Conservation (phyloP, 1,140 invertebrate genomes). For the Rhynchophorus ferrugineus region DNA sequence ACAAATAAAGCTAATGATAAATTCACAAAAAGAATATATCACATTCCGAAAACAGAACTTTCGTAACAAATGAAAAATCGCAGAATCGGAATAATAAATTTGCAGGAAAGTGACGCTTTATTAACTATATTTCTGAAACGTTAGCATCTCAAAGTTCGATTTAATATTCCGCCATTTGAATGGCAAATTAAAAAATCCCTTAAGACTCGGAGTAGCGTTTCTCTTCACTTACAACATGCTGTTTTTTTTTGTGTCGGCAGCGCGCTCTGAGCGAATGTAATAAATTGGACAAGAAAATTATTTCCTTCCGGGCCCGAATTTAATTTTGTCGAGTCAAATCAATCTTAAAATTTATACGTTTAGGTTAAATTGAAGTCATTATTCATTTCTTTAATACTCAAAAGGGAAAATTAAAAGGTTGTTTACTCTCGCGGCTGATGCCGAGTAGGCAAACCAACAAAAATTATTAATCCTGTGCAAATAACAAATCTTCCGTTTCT, state of each 20-base stretch:
- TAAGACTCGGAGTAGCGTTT: neutral
- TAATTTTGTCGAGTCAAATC: slow-evolving; percentile 22
- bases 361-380: slow-evolving; percentile 15
- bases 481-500: too few relatives aligned
- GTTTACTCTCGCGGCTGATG: too few relatives aligned
- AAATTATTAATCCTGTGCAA: too few relatives aligned
- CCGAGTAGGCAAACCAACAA: too few relatives aligned
- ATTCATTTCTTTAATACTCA: slow-evolving; percentile 10
- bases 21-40: too few relatives aligned
- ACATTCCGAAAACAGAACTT: neutral
- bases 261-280: slow-evolving; percentile 13
- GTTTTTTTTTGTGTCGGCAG: neutral
- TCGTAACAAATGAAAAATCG: neutral
- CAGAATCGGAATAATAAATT: too few relatives aligned
- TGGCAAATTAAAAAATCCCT: neutral
- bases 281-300: slow-evolving; percentile 19
- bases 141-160: neutral
- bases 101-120: too few relatives aligned
- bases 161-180: neutral
- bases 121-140: too few relatives aligned
- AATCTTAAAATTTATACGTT: slow-evolving; percentile 15
- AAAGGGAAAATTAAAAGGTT: neutral
- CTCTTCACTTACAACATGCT: neutral
- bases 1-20: too few relatives aligned
- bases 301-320: slow-evolving; percentile 19